Base-by-base conservation (phyloP, 1,140 invertebrate genomes). In the Papilio xuthus region DNA sequence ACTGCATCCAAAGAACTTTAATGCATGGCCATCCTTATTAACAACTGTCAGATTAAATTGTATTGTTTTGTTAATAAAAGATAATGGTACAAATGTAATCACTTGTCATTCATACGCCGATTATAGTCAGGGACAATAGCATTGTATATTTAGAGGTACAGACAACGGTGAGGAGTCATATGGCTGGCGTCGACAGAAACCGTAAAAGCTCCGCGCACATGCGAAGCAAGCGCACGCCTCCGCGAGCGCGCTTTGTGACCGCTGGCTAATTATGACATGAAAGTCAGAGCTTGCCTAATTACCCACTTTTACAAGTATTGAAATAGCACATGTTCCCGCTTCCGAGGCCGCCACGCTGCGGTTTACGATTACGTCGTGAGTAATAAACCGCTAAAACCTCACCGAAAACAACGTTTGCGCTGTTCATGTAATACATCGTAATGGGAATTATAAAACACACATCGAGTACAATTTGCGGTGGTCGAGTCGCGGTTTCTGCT, bases 121-220 rank as follows among this genome's bases (percentile, higher is more conserved):
- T 41, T 41, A 53, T 26, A 74, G 73, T 76, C 53, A 71, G 69
- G 13, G 56, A 74, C 28, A 70, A 75, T 79, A 60, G 26, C 60
- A 77, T 32, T 50, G 69, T 37, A 81, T 80, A 82, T 80, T 78
- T 77, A 56, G 78, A 77, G 76, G 78, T 78, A 78, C 37, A 83
- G 80, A 80, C 82, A 84, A 84, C 84, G 85, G 87, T 87, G 81
- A 84, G 79, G 86, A 90, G 91, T 89, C 92, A 93, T 92, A 84
- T 93, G 92, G 90, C 85, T 83, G 85, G 86, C 90, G 89, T 79
- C 83, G 79, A 79, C 78, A 77, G 92, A 93, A 92, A 92, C 90
- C 90, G 88, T 92, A 92, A 91, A 93, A 92, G 89, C 87, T 92
- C 85, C 76, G 71, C 77, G 82, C 83, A 83, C 81, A 77, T 80